Evolutionary conservation across 1,140 invertebrate genomes (phyloP).

Genomic region (Drosophila pruinosa): DNA sequence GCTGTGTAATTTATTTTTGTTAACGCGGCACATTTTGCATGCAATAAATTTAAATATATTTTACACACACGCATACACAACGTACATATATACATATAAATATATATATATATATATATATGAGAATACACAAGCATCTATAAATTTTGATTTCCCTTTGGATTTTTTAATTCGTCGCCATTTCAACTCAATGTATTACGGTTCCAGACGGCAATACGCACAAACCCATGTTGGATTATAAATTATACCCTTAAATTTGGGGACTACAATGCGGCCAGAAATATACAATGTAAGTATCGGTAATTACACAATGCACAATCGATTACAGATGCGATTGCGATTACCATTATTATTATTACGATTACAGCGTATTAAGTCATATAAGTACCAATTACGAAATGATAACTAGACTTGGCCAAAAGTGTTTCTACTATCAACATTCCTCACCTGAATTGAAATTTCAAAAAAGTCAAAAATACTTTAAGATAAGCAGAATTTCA

Average conservation of each 20-base stretch:
- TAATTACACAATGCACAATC: not conserved
- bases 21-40: conserved; percentile 39
- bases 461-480: no score
- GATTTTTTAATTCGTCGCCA: conserved; percentile 36
- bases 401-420: conserved; percentile 7
- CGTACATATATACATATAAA: no score
- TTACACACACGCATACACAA: conserved; percentile 8
- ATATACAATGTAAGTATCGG: conserved; percentile 76
- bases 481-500: no score
- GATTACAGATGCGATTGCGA: not conserved
- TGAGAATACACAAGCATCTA: not conserved
- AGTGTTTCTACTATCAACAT: not conserved
- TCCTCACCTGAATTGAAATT: not conserved
- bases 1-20: conserved; percentile 57
- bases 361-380: conserved; percentile 18
- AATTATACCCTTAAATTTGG: conserved; percentile 81
- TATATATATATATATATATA: no score
- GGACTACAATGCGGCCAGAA: conserved; percentile 82
- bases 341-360: not conserved
- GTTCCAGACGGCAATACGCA: conserved; percentile 57
- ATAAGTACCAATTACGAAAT: conserved; percentile 16
- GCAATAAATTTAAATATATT: conserved; percentile 28
- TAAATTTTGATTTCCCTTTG: conserved; percentile 60
- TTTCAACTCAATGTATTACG: conserved; percentile 20
- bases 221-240: conserved; percentile 82